phyloP scores from a whole-genome alignment of 2,888 invertebrate species.

The Deilephila porcellus region DNA sequence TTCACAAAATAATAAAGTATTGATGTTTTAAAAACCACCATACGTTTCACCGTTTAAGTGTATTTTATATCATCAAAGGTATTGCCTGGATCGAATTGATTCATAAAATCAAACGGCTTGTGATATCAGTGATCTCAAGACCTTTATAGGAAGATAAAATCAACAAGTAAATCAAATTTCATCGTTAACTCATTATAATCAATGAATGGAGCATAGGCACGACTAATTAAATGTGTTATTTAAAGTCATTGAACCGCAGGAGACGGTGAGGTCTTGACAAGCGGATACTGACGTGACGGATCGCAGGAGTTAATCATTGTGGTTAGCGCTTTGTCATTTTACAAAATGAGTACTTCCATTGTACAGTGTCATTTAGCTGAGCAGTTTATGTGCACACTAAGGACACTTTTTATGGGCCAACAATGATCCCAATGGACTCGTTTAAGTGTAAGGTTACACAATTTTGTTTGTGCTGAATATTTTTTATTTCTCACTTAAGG shows the following conservation, averaged over 20 bases:
- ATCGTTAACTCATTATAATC: background rate
- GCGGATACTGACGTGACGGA: conserved; percentile 50
- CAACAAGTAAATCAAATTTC: background rate
- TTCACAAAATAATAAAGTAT: no score
- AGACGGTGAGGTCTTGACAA: conserved; percentile 42
- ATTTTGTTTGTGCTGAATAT: background rate
- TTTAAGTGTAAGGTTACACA: background rate
- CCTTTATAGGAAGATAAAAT: background rate
- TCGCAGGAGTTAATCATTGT: conserved; percentile 37
- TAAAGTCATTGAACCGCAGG: conserved; percentile 46
- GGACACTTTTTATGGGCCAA: conserved; percentile 22
- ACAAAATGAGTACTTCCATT: conserved; percentile 37
- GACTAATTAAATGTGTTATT: conserved; percentile 37
- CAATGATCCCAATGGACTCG: conserved; percentile 11
- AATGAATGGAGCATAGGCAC: conserved; percentile 23
- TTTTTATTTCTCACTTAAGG: background rate
- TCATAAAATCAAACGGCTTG: background rate
- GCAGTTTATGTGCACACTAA: conserved; percentile 25
- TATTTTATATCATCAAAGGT: no score
- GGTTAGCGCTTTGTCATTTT: conserved; percentile 38
- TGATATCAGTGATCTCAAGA: background rate
- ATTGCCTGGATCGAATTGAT: background rate
- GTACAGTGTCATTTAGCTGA: conserved; percentile 26
- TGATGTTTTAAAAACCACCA: no score
- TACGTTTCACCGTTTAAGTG: no score